phyloP scores from a whole-genome alignment of 2,888 invertebrate species.

The Enchytraeus crypticus region DNA sequence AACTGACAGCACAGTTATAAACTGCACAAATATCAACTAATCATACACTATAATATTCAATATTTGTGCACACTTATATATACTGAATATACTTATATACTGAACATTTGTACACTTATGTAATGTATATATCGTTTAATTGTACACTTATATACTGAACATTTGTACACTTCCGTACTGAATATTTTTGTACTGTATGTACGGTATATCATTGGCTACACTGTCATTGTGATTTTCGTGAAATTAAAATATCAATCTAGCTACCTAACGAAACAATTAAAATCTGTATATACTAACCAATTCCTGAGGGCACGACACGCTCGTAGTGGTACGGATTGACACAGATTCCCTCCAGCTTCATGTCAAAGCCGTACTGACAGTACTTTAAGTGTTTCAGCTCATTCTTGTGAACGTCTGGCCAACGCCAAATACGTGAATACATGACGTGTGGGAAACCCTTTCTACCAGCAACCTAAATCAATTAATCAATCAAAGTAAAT shows the following conservation, averaged over 20 bases:
- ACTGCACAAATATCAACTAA: neutral
- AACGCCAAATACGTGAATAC: slow-evolving; percentile 96
- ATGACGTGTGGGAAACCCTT: slow-evolving; percentile 99
- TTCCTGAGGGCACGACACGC: slow-evolving; percentile 93
- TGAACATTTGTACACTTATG: too few relatives aligned
- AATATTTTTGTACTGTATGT: neutral
- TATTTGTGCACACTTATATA: too few relatives aligned
- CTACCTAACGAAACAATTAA: neutral
- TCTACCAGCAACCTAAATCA: slow-evolving; percentile 77
- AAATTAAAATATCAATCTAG: too few relatives aligned
- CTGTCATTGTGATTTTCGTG: too few relatives aligned
- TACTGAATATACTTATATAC: too few relatives aligned
- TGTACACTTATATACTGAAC: too few relatives aligned
- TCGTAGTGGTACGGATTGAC: slow-evolving; percentile 99
- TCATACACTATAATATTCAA: neutral
- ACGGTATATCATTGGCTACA: neutral
- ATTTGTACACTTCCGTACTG: too few relatives aligned
- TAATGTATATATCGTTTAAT: too few relatives aligned
- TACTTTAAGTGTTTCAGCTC: slow-evolving; percentile 94
- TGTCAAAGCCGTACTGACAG: slow-evolving; percentile 96
- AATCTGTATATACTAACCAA: slow-evolving; percentile 52
- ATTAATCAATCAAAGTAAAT: neutral
- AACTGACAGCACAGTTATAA: neutral
- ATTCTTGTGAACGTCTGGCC: slow-evolving; percentile 98
- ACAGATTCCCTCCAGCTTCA: slow-evolving; percentile 97